Conservation (phyloP, 2,797 vertebrate species). For the Manis pentadactyla region DNA sequence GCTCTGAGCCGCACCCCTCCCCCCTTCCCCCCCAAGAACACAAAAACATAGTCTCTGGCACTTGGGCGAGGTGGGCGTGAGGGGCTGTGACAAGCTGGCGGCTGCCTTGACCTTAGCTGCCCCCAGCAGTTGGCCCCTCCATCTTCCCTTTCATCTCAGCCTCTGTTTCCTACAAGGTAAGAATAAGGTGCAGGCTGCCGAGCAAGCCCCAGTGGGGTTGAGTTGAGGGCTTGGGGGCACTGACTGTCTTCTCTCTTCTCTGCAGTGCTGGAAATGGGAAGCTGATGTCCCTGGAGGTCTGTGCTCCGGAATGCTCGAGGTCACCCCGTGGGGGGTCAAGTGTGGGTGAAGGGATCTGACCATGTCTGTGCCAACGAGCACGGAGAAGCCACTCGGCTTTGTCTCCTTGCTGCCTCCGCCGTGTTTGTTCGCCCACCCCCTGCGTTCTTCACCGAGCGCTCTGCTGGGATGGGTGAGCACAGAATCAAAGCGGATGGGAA, state of each 20-base stretch:
- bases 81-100: slow-evolving; percentile 67
- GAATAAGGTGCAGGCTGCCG: neutral
- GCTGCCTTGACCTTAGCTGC: slow-evolving; percentile 64
- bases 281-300: neutral
- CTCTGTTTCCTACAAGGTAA: neutral
- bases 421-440: neutral
- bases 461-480: neutral
- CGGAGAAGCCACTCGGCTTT: neutral
- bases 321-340: neutral
- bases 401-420: neutral
- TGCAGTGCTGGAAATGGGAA: neutral
- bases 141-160: neutral
- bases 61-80: slow-evolving; percentile 57
- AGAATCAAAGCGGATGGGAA: neutral
- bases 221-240: neutral
- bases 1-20: slow-evolving; percentile 53
- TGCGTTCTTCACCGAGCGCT: neutral
- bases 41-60: slow-evolving; percentile 71
- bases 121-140: neutral
- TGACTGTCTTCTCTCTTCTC: no score
- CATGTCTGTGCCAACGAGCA: neutral
- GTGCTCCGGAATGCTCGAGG: neutral
- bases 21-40: slow-evolving; percentile 43
- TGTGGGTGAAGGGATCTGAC: no score
- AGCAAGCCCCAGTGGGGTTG: neutral